Conservation (phyloP, 2,113 vertebrate genomes). For the Hipposideros armiger region DNA sequence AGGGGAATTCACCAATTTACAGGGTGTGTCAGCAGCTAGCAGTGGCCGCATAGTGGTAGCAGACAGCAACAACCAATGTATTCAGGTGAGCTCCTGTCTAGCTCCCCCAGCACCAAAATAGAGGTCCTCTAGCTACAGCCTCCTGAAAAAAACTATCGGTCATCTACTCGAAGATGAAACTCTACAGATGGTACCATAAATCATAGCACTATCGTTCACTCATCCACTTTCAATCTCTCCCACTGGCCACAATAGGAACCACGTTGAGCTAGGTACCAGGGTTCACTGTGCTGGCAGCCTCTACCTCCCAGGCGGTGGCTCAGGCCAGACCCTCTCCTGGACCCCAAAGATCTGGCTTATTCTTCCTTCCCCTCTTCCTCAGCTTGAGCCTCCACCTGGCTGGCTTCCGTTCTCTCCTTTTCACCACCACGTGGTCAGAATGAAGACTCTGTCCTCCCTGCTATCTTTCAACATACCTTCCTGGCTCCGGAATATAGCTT, state of each 20-base stretch:
- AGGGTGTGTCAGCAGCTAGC: constrained; percentile 95
- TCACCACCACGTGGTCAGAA: not conserved
- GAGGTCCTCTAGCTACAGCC: not conserved
- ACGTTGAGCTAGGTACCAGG: not conserved
- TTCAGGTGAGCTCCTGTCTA: constrained; percentile 90
- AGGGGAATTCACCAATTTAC: constrained; percentile 97
- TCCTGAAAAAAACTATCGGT: not conserved
- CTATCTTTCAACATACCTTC: not conserved
- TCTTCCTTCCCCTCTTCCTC: not conserved
- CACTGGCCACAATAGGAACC: not conserved
- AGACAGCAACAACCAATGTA: constrained; percentile 98
- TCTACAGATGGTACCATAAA: not conserved
- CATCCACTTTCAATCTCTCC: not conserved
- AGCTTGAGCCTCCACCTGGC: not conserved
- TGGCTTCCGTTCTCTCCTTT: not conserved
- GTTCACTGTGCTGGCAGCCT: not conserved
- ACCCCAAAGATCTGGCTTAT: not conserved
- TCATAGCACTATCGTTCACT: not conserved
- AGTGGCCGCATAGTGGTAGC: constrained; percentile 96
- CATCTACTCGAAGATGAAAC: not conserved
- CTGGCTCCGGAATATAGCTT: not conserved
- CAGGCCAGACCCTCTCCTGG: not conserved
- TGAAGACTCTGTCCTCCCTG: not conserved
- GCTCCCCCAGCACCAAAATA: not conserved
- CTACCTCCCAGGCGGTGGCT: not conserved